Conservation (phyloP, 37 sponge, comb jelly and placozoan genomes). For the Agelas oroides region DNA sequence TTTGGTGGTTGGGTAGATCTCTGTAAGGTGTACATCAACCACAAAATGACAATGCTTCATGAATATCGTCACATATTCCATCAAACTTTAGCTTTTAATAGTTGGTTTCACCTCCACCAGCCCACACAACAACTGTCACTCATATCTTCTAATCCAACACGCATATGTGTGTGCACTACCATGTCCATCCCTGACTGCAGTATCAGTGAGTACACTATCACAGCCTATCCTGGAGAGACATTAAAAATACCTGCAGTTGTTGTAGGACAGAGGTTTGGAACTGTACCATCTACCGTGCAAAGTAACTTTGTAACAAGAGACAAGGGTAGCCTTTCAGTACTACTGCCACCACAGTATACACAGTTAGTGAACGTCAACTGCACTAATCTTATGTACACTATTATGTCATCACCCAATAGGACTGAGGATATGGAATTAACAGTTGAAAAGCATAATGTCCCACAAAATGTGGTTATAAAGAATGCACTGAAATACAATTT, state of each 20-base stretch:
- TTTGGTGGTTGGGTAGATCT: neutral
- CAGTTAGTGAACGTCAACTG: neutral
- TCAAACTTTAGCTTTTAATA: no score
- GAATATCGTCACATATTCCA: no score
- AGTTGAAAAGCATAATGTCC: no score
- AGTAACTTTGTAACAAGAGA: no score
- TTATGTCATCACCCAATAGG: no score
- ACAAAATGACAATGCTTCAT: no score
- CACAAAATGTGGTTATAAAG: no score
- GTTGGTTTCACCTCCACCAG: neutral
- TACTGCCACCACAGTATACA: no score
- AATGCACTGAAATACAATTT: neutral
- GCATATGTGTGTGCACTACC: neutral
- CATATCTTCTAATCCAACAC: neutral
- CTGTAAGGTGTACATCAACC: neutral
- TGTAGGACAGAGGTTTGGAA: neutral
- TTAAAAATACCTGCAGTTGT: neutral
- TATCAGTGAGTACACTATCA: neutral
- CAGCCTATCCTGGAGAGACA: neutral
- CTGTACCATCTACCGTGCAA: neutral
- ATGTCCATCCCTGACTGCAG: neutral
- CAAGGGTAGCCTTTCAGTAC: no score
- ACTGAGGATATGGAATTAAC: no score
- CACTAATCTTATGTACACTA: neutral
- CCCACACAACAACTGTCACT: neutral